Percentiles rank a stretch among this genome's conserved stretches.
These are phyloP conservation scores for Clarias pachynema DNA, from an alignment of 2,797 vertebrate species.

Conservation along the genomic window DNA sequence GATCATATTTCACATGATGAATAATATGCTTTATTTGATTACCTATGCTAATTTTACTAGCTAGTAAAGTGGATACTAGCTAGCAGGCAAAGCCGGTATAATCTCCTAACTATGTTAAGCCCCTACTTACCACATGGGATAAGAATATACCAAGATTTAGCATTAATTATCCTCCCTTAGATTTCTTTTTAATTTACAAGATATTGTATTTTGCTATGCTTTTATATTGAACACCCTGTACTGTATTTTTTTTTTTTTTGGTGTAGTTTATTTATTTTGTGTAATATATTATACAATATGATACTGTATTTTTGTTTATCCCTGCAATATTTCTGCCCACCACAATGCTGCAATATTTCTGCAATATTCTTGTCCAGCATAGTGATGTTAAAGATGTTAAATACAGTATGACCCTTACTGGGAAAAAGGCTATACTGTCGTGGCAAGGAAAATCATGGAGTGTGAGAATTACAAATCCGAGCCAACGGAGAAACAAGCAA, in stretches of 20 bases:
- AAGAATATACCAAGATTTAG: neutral
- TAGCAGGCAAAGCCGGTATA: neutral
- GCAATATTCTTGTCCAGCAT: conserved; percentile 17
- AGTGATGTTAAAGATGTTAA: conserved; percentile 10
- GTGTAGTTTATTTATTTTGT: neutral
- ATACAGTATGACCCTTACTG: neutral
- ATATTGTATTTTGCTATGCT: neutral
- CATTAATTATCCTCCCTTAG: neutral
- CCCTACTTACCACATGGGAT: neutral
- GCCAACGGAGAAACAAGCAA: no score
- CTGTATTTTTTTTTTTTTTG: no score
- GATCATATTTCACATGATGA: neutral
- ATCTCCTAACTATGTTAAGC: neutral
- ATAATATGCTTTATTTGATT: neutral
- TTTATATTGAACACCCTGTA: neutral
- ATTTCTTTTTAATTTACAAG: neutral
- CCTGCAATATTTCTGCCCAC: conserved; percentile 18
- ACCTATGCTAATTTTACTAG: neutral
- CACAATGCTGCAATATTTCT: conserved; percentile 19
- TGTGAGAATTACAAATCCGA: neutral
- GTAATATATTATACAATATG: neutral
- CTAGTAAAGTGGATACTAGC: neutral
- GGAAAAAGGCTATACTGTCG: neutral
- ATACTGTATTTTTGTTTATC: conserved; percentile 8
- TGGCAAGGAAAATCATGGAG: neutral